Conservation (phyloP, 2,797 vertebrate genomes). For the Catostomus latipinnis region DNA sequence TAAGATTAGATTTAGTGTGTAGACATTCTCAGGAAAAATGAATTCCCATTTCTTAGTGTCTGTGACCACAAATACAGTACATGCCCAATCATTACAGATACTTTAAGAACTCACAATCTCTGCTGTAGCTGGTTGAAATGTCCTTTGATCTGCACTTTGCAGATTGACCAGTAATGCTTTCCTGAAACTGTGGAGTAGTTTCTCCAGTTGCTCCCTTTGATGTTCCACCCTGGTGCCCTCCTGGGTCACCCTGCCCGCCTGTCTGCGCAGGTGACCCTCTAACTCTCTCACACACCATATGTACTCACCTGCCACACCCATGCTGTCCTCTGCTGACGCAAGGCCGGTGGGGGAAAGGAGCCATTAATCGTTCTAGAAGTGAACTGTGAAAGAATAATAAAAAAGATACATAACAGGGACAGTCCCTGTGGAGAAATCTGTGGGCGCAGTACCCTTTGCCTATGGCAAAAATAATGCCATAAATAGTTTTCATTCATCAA, state of each 20-base stretch:
- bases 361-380: background rate
- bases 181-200: constrained; percentile 66
- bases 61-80: background rate
- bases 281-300: constrained; percentile 73
- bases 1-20: too few relatives aligned
- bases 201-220: constrained; percentile 71
- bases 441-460: background rate
- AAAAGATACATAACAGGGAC: too few relatives aligned
- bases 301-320: constrained; percentile 63
- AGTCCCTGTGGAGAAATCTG: too few relatives aligned
- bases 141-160: constrained; percentile 68
- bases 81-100: background rate
- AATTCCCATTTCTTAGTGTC: too few relatives aligned
- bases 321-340: constrained; percentile 69
- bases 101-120: constrained; percentile 66
- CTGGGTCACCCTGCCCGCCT: constrained; percentile 67
- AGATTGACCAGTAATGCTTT: constrained; percentile 68
- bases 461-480: too few relatives aligned
- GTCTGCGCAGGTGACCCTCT: constrained; percentile 69
- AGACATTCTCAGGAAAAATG: too few relatives aligned
- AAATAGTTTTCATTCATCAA: too few relatives aligned
- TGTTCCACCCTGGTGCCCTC: constrained; percentile 69
- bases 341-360: constrained; percentile 64
- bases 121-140: constrained; percentile 63
- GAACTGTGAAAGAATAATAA: constrained; percentile 15